A percentile compares a stretch with the other conserved stretches of the same genome.
Evolutionary conservation across 1,140 invertebrate species (phyloP).

Genomic region (Trichonephila clavata): DNA sequence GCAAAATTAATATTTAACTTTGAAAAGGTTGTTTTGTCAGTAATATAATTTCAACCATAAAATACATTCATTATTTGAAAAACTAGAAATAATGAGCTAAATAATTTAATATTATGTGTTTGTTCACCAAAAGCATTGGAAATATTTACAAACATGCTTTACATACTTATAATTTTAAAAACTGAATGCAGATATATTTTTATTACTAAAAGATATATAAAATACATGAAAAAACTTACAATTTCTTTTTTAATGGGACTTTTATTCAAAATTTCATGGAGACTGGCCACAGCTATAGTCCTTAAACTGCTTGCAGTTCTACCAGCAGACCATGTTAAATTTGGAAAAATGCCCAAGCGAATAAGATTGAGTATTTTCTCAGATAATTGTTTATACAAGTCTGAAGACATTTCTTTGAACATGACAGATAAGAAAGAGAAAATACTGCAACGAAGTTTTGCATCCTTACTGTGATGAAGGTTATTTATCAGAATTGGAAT

Average conservation of each 20-base stretch:
- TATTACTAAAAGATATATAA: background rate
- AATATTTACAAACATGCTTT: too few species aligned
- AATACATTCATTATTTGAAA: too few species aligned
- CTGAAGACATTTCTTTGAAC: slow-evolving; percentile 44
- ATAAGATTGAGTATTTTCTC: slow-evolving; percentile 38
- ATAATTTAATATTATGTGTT: too few species aligned
- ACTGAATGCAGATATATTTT: too few species aligned
- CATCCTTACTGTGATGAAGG: slow-evolving; percentile 50
- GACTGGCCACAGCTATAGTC: slow-evolving; percentile 86
- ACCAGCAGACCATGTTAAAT: slow-evolving; percentile 91
- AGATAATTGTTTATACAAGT: background rate
- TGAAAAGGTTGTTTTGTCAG: too few species aligned
- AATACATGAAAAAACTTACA: slow-evolving; percentile 20
- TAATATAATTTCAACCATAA: too few species aligned
- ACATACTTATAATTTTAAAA: too few species aligned
- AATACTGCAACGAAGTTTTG: slow-evolving; percentile 44
- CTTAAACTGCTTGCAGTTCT: slow-evolving; percentile 89
- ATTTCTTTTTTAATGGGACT: slow-evolving; percentile 50
- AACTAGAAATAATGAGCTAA: too few species aligned
- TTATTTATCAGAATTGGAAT: slow-evolving; percentile 58
- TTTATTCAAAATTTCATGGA: slow-evolving; percentile 50
- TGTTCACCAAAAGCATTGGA: too few species aligned
- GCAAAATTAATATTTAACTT: too few species aligned
- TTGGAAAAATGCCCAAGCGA: slow-evolving; percentile 83
- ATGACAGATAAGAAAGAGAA: background rate